Evolutionary conservation across 2,797 vertebrate genomes (phyloP), one percentile per base, ranked within the genome.

Genomic region (Cetoscarus ocellatus): DNA sequence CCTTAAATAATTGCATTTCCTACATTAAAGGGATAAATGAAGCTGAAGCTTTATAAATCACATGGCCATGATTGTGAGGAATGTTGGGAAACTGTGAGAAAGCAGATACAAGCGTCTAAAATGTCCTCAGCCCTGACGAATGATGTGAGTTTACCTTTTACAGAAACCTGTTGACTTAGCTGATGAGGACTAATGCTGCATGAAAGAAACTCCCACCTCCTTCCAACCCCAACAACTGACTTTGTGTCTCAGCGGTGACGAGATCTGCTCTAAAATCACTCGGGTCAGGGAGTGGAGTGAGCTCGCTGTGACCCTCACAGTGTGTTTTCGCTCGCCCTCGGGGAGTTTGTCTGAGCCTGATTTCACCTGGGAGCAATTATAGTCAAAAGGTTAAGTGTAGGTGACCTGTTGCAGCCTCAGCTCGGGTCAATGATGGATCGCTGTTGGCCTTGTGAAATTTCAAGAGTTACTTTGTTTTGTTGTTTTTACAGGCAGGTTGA

Each of bases 361-460:
- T 83, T 77, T 77, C 83, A 82, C 67, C 79, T 87, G 84, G 85
- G 85, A 88, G 75, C 85, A 85, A 85, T 91, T 86, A 87, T 60
- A 86, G 70, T 55, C 80, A 56, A 75, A 58, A 77, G 82, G 87
- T 91, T 88, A 88, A 90, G 72, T 74, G 73, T 40, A 47, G 53
- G 8, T 58, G 84, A 88, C 81, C 90, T 67, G 3, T 49, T 52
- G 27, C 54, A 72, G 68, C 67, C 58, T 64, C 50, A 69, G 63
- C 57, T 61, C 1, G 61, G 81, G 77, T 86, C 83, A 70, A 36
- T 80, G 86, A 88, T 63, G 82, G 63, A 87, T 70, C 63, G 70
- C 66, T 65, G 70, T 55, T 70, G 75, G 45, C 56, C 52, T 44
- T 67, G 57, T 66, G 8, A 53, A 45, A 8, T 69, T 61, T 55